phyloP scores from a whole-genome alignment of 2,113 vertebrate species.

The Hypocryptadius cinnamomeus region DNA sequence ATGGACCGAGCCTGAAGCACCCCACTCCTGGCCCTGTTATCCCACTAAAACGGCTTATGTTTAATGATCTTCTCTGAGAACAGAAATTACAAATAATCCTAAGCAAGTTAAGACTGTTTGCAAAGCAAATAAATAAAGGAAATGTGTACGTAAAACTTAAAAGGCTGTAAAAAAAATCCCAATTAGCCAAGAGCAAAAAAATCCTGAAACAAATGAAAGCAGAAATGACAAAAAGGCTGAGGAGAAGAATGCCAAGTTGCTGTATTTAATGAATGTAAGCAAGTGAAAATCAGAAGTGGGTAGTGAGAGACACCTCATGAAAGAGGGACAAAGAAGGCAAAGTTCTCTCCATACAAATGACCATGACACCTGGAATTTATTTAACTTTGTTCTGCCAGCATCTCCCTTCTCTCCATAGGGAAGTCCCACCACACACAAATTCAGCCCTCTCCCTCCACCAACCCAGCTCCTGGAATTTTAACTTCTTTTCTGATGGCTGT shows the following conservation, averaged over 20 bases:
- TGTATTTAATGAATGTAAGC: background rate
- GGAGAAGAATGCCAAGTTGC: background rate
- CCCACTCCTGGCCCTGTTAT: background rate
- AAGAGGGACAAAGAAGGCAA: background rate
- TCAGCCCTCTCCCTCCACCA: background rate
- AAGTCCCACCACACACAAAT: background rate
- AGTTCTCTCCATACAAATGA: background rate
- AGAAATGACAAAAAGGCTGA: background rate
- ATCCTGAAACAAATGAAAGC: background rate
- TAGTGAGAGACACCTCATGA: background rate
- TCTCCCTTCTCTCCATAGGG: too few relatives aligned
- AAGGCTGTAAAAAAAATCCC: background rate
- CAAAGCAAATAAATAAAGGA: background rate
- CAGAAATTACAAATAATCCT: background rate
- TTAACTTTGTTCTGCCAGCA: background rate
- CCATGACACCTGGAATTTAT: too few relatives aligned
- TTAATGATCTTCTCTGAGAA: background rate
- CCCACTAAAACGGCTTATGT: background rate
- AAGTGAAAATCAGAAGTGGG: background rate
- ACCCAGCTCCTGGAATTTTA: background rate
- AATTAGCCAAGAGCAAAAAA: background rate
- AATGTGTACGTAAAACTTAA: background rate
- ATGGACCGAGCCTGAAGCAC: rapidly evolving
- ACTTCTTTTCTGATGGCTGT: background rate
- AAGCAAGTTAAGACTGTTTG: background rate